phyloP scores from a whole-genome alignment of 2,113 vertebrate species.

The Maylandia zebra region DNA sequence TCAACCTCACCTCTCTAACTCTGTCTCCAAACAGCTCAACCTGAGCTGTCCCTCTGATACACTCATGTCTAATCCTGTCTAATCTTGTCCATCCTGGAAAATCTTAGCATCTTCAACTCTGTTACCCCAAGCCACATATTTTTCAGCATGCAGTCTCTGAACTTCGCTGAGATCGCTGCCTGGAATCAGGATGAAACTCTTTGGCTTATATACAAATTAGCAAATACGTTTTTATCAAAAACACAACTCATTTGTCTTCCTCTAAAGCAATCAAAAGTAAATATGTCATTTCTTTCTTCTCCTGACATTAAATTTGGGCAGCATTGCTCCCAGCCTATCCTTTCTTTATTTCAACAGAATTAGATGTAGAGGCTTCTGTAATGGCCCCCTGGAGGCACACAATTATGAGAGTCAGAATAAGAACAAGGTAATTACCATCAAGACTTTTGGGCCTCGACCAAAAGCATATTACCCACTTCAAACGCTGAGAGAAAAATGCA shows the following conservation, averaged over 20 bases:
- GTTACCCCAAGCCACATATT: not conserved
- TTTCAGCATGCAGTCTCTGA: not conserved
- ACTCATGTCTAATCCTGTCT: not conserved
- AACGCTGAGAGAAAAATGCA: conserved; percentile 37
- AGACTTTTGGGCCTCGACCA: conserved; percentile 46
- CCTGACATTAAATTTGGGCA: conserved; percentile 26
- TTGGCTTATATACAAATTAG: not conserved
- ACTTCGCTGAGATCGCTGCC: not conserved
- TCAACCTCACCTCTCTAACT: not conserved
- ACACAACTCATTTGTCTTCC: not conserved
- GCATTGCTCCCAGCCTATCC: conserved; percentile 1
- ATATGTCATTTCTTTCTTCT: conserved; percentile 22
- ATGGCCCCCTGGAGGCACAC: conserved; percentile 51
- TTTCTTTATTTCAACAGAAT: conserved; percentile 53
- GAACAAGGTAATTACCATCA: conserved; percentile 62
- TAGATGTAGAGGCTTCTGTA: conserved; percentile 58
- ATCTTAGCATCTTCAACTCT: not conserved
- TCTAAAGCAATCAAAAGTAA: conserved; percentile 28
- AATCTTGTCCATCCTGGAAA: not conserved
- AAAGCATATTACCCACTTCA: conserved; percentile 58
- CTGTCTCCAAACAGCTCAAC: not conserved
- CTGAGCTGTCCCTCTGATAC: not conserved
- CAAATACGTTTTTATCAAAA: not conserved
- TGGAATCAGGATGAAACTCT: not conserved
- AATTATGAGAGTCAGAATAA: conserved; percentile 59